phyloP scores from a whole-genome alignment of 2,797 vertebrate species.

The Acanthis flammea region DNA sequence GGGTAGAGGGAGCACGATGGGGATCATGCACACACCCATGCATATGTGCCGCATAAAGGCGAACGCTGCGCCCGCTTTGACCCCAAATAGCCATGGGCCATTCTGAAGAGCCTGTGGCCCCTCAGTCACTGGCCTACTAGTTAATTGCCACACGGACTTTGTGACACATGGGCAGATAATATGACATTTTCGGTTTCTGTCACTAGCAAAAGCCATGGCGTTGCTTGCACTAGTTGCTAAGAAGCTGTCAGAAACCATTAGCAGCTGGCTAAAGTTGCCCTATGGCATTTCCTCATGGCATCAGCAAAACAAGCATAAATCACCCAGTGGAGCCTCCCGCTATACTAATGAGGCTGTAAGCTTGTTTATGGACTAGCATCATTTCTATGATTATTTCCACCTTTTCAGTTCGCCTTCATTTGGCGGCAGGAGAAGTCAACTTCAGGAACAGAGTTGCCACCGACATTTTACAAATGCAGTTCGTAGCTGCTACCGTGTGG shows the following conservation, averaged over 20 bases:
- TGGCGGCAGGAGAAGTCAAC: conserved; percentile 80
- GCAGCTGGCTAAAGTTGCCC: conserved; percentile 91
- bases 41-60: conserved; percentile 72
- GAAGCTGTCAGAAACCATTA: conserved; percentile 98
- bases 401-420: conserved; percentile 86
- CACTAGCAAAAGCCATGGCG: conserved; percentile 83
- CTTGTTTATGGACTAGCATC: conserved; percentile 90
- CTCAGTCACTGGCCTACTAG: conserved; percentile 94
- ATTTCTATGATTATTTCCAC: conserved; percentile 96
- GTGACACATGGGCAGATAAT: conserved; percentile 89
- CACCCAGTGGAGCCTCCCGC: conserved; percentile 89
- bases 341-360: conserved; percentile 95
- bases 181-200: conserved; percentile 91
- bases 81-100: conserved; percentile 92
- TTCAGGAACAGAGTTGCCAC: conserved; percentile 72
- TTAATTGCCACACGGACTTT: conserved; percentile 94
- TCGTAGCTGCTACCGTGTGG: conserved; percentile 79
- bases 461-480: conserved; percentile 87
- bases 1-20: conserved; percentile 24
- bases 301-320: conserved; percentile 88
- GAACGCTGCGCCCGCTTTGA: conserved; percentile 63
- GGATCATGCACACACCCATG: conserved; percentile 52
- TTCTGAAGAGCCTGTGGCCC: conserved; percentile 92
- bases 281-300: conserved; percentile 92
- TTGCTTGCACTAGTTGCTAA: conserved; percentile 91